Conservation (phyloP, 2,888 invertebrate species). For the Lysandra bellargus region DNA sequence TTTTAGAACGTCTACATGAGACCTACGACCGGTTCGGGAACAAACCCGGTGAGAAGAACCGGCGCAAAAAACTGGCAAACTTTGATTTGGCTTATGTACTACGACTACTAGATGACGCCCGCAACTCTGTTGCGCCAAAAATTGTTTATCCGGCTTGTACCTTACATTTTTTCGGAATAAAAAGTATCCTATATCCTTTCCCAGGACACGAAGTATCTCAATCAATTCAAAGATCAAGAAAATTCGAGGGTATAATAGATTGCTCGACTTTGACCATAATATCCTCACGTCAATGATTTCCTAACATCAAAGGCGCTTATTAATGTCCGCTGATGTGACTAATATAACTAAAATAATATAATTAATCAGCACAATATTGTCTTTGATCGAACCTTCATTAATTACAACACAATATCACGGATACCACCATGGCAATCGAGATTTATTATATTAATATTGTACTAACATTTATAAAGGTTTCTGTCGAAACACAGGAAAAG, state of each 20-base stretch:
- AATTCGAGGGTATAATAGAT: not conserved
- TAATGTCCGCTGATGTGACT: constrained; percentile 6
- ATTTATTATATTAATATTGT: constrained; percentile 22
- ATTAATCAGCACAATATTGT: constrained; percentile 25
- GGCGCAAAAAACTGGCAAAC: too few species aligned
- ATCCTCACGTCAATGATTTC: not conserved
- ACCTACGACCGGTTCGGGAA: too few species aligned
- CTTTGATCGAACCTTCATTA: constrained; percentile 18
- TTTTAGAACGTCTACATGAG: too few species aligned
- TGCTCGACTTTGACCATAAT: not conserved
- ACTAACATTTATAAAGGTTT: not conserved
- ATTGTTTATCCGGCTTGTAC: too few species aligned
- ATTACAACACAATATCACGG: constrained; percentile 2
- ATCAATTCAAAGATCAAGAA: too few species aligned
- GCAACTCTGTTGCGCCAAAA: too few species aligned
- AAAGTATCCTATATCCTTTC: too few species aligned
- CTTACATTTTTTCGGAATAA: too few species aligned
- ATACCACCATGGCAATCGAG: constrained; percentile 13
- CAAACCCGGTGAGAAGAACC: too few species aligned
- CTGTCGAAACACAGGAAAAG: not conserved
- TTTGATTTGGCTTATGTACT: too few species aligned
- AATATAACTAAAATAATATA: constrained; percentile 20
- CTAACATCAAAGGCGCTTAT: not conserved
- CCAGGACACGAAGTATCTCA: too few species aligned
- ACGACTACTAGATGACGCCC: too few species aligned